Conservation (phyloP, 1,140 invertebrate genomes). For the Acromyrmex echinatior region DNA sequence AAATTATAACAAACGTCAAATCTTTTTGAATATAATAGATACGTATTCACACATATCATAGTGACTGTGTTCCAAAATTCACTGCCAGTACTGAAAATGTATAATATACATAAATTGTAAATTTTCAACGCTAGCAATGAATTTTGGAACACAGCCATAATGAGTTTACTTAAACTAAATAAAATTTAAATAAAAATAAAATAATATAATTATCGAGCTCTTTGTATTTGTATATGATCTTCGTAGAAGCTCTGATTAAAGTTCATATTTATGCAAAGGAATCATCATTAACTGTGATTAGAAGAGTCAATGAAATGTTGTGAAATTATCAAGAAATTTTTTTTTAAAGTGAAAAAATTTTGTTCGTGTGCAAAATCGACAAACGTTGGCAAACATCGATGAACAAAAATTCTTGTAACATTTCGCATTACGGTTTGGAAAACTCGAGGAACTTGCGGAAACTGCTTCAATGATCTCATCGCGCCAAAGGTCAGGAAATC, state of each 20-base stretch:
- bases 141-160: too few relatives aligned
- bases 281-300: neutral
- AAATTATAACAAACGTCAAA: neutral
- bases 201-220: neutral
- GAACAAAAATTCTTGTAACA: conserved; percentile 14
- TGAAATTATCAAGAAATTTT: neutral
- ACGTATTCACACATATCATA: neutral
- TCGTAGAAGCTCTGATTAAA: neutral
- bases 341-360: neutral
- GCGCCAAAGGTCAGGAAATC: conserved; percentile 34
- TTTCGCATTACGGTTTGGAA: neutral
- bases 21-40: neutral
- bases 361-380: neutral
- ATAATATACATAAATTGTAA: too few relatives aligned
- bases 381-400: neutral
- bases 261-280: neutral
- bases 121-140: too few relatives aligned
- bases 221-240: neutral
- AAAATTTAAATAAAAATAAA: neutral
- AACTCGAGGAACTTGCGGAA: conserved; percentile 13
- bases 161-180: neutral
- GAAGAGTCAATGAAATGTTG: neutral
- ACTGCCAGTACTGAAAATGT: too few relatives aligned
- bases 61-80: too few relatives aligned
- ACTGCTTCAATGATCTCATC: conserved; percentile 23